Evolutionary conservation across 2,888 invertebrate species (phyloP).

Genomic region (Sinhomidia bicolor): DNA sequence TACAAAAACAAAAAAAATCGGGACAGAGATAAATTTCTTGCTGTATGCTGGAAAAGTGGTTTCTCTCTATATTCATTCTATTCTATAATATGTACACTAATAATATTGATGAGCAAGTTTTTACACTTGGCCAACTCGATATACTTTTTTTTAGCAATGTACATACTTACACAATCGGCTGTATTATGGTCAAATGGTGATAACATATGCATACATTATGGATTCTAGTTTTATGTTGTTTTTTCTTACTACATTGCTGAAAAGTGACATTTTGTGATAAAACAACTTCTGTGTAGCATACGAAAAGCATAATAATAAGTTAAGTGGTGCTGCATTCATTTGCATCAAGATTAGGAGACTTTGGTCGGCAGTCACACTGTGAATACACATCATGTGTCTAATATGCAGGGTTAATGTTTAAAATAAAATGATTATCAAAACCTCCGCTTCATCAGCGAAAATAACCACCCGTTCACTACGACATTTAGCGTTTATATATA

Average conservation of each 20-base stretch:
- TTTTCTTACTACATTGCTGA: neutral
- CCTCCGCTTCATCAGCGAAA: neutral
- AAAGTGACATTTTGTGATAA: conserved; percentile 51
- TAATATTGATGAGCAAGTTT: too few relatives aligned
- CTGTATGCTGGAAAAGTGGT: neutral
- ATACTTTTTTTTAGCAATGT: too few relatives aligned
- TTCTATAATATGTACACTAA: too few relatives aligned
- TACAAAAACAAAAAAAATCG: too few relatives aligned
- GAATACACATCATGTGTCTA: neutral
- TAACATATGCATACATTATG: neutral
- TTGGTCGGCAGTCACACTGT: neutral
- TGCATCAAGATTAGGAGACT: conserved; percentile 49
- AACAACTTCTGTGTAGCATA: conserved; percentile 54
- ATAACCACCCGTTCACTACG: neutral
- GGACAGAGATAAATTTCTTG: neutral
- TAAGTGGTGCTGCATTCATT: conserved; percentile 52
- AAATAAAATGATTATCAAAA: conserved; percentile 19
- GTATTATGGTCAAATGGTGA: too few relatives aligned
- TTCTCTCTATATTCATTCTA: too few relatives aligned
- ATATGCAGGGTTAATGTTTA: neutral
- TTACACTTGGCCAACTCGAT: too few relatives aligned
- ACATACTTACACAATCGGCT: too few relatives aligned
- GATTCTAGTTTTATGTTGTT: neutral
- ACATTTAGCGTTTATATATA: too few relatives aligned
- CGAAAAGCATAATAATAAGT: conserved; percentile 33